Percentiles rank a stretch among this genome's conserved stretches.
Evolutionary conservation across 2,113 vertebrate species (phyloP).

Genomic region (Rhinoptilus africanus): DNA sequence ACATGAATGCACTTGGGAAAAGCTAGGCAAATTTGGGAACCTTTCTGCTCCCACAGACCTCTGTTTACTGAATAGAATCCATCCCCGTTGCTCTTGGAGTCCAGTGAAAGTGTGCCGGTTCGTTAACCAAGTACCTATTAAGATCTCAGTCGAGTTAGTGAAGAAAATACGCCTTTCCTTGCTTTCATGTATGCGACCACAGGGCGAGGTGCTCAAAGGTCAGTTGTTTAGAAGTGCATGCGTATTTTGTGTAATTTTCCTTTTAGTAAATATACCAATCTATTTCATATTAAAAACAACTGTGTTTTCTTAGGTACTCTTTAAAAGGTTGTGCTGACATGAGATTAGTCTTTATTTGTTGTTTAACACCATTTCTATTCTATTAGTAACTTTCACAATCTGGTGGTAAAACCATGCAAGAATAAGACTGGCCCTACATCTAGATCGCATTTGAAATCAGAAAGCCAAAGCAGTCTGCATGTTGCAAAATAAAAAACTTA

Average conservation of each 20-base stretch:
- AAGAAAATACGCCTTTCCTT: neutral
- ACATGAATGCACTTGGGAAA: neutral
- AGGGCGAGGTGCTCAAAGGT: neutral
- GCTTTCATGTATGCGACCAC: neutral
- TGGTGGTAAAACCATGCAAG: neutral
- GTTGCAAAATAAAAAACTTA: neutral
- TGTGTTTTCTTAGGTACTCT: neutral
- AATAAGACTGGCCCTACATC: neutral
- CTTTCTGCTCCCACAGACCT: neutral
- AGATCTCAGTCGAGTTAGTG: neutral
- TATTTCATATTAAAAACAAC: neutral
- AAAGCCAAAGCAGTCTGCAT: neutral
- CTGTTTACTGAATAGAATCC: neutral
- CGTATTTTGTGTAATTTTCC: neutral
- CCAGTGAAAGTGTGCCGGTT: neutral
- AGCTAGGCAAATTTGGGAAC: neutral
- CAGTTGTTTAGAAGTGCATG: neutral
- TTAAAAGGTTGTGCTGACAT: neutral
- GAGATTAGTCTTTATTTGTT: neutral
- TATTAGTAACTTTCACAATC: neutral
- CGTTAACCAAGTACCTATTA: neutral
- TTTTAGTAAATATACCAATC: neutral
- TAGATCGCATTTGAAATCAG: neutral
- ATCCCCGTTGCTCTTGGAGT: neutral
- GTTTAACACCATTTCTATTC: neutral